These are phyloP conservation scores for Eufriesea mexicana DNA, from an alignment of 1,140 invertebrate genomes.

Conservation along the genomic window DNA sequence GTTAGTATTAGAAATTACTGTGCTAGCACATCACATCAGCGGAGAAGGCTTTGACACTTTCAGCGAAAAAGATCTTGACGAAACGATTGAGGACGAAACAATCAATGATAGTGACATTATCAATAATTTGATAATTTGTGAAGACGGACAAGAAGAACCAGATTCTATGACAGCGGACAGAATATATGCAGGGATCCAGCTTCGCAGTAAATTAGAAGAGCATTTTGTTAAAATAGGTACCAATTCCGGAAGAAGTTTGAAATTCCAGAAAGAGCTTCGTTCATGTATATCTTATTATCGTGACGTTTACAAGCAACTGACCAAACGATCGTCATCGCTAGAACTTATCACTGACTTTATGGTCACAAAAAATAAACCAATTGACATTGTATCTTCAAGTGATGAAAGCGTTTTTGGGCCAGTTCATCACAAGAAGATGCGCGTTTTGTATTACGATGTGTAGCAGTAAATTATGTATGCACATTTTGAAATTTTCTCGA, in stretches of 20 bases:
- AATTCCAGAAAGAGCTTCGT: neutral
- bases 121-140: slow-evolving; percentile 36
- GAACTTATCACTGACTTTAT: too few relatives aligned
- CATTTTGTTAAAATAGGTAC: slow-evolving; percentile 38
- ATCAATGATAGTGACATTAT: slow-evolving; percentile 45
- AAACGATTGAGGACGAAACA: slow-evolving; percentile 30
- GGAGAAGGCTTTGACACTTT: slow-evolving; percentile 39
- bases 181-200: slow-evolving; percentile 38
- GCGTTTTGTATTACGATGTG: too few relatives aligned
- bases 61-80: slow-evolving; percentile 22
- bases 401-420: too few relatives aligned
- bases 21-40: slow-evolving; percentile 30
- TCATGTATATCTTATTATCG: too few relatives aligned
- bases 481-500: slow-evolving; percentile 39
- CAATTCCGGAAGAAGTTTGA: neutral
- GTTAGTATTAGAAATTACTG: slow-evolving; percentile 38
- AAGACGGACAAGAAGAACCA: slow-evolving; percentile 35
- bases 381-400: too few relatives aligned
- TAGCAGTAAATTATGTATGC: slow-evolving; percentile 13
- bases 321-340: too few relatives aligned
- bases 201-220: slow-evolving; percentile 37
- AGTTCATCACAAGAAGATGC: too few relatives aligned
- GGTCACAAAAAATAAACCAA: too few relatives aligned
- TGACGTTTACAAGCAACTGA: too few relatives aligned
- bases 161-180: neutral